These are phyloP conservation scores for Phoebastria nigripes DNA, from an alignment of 2,797 vertebrate genomes.

Conservation along the genomic window DNA sequence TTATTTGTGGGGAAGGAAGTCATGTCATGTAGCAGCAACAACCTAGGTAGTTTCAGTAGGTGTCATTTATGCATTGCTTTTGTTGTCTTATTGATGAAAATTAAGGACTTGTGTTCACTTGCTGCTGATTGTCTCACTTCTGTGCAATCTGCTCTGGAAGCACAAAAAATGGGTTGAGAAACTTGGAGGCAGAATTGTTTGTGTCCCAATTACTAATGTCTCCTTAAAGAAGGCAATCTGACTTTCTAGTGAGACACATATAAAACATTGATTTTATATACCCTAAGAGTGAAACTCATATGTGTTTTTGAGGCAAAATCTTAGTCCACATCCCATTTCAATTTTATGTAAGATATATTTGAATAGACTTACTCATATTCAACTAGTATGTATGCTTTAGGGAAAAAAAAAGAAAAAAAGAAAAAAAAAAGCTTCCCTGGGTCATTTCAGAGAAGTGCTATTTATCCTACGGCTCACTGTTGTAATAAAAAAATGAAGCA, in stretches of 20 bases:
- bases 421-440: background rate
- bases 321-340: background rate
- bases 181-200: background rate
- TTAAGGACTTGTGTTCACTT: background rate
- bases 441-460: background rate
- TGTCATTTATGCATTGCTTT: background rate
- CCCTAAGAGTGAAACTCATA: background rate
- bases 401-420: rapidly evolving
- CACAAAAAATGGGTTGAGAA: background rate
- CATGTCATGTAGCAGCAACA: background rate
- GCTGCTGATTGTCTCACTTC: background rate
- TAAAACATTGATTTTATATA: background rate
- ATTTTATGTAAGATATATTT: background rate
- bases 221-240: background rate
- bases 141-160: background rate
- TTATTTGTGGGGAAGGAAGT: background rate
- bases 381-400: background rate
- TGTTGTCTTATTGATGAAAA: background rate
- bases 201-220: background rate
- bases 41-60: background rate
- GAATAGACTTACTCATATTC: background rate
- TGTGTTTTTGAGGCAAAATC: background rate
- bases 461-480: background rate
- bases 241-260: background rate
- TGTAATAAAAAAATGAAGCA: background rate